phyloP scores from a whole-genome alignment of 2,888 invertebrate genomes.

The Euzetes globulus region DNA sequence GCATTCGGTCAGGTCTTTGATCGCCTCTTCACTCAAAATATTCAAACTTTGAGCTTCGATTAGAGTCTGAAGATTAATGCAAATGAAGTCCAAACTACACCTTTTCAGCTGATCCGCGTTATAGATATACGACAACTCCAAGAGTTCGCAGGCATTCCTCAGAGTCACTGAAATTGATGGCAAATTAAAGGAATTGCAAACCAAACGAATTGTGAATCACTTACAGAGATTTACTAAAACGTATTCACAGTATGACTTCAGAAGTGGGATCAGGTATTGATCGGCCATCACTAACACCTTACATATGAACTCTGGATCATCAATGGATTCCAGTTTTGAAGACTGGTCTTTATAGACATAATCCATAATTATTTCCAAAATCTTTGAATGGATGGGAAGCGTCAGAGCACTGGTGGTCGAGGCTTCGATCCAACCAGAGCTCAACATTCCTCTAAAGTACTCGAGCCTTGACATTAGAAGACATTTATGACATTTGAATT shows the following conservation, averaged over 20 bases:
- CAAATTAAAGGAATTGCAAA: background rate
- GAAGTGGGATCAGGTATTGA: constrained; percentile 63
- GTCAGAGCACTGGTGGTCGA: constrained; percentile 46
- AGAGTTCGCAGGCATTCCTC: constrained; percentile 66
- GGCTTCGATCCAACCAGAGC: constrained; percentile 59
- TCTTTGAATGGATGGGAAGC: constrained; percentile 57
- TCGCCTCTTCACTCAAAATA: constrained; percentile 55
- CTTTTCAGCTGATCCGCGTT: constrained; percentile 64
- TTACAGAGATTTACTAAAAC: constrained; percentile 56
- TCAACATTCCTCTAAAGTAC: constrained; percentile 76
- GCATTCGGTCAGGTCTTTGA: constrained; percentile 60
- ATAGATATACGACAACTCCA: constrained; percentile 67
- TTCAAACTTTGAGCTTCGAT: constrained; percentile 62
- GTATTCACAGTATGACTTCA: constrained; percentile 65
- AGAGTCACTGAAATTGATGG: constrained; percentile 54
- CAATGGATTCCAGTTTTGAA: constrained; percentile 53
- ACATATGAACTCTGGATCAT: constrained; percentile 63
- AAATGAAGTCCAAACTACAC: constrained; percentile 68
- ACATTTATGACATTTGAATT: constrained; percentile 66
- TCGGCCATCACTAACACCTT: constrained; percentile 70
- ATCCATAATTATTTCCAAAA: constrained; percentile 61
- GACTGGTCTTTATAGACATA: constrained; percentile 67
- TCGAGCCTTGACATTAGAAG: constrained; percentile 71
- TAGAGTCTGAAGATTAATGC: constrained; percentile 63
- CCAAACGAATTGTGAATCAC: constrained; percentile 36